Evolutionary conservation across 2,797 vertebrate genomes (phyloP), one percentile per base, ranked within the genome.

Genomic region (Enteromius argenteus): DNA sequence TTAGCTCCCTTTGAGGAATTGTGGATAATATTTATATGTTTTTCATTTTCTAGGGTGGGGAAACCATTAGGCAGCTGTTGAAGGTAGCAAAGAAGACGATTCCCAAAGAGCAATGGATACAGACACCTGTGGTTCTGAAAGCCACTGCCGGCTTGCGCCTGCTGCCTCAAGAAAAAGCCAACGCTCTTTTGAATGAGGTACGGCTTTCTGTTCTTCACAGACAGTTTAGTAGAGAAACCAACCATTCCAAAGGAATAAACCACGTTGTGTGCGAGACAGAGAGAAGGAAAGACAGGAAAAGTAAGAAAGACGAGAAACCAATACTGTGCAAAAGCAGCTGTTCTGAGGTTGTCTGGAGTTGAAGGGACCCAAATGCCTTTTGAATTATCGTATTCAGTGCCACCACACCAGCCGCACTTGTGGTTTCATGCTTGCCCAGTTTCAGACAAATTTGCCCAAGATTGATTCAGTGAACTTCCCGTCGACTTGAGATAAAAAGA

Each of bases 91-190:
- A 97, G 91, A 96, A 97, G 91, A 95, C 96, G 0, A 91, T 99
- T 42, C 98, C 98, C 13, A 94, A 92, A 90, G 95, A 94, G 1
- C 95, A 97, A 17, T 99, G 98, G 98, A 94, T 86, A 84, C 96
- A 92, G 90, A 99, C 98, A 5, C 97, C 98, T 0, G 97, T 99
- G 87, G 96, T 99, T 85, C 92, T 99, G 90, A 99, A 97, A 94
- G 98, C 98, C 85, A 99, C 98, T 0, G 98, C 98, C 2, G 98
- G 98, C 79, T 95, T 99, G 67, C 96, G 98, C 32, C 90, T 99
- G 86, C 93, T 99, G 79, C 95, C 97, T 0, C 94, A 95, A 69
- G 95, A 96, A 78, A 97, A 97, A 91, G 97, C 98, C 84, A 94
- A 93, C 7, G 93, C 94, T 91, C 94, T 99, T 88, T 95, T 99